Percentiles rank a stretch among this genome's conserved stretches.
Conservation (phyloP, 1,140 invertebrate species). For the Platyscapa corneri region DNA sequence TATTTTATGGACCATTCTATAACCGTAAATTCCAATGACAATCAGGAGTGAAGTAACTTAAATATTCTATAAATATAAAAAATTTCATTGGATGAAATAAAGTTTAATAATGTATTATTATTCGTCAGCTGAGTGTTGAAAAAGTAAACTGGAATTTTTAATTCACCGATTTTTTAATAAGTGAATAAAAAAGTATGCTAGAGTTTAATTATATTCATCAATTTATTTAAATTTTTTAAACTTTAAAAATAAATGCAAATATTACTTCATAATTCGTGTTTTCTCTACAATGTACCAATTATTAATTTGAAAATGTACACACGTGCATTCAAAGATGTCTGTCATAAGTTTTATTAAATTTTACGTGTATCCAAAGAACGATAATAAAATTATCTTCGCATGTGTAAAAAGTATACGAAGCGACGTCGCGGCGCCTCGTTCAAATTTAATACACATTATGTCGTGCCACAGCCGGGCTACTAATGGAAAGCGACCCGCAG, state of each 20-base stretch:
- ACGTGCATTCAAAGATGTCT: no score
- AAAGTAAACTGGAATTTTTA: no score
- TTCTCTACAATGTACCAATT: not conserved
- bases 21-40: no score
- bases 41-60: no score
- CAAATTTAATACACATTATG: slow-evolving; percentile 41
- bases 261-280: not conserved
- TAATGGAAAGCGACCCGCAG: slow-evolving; percentile 42
- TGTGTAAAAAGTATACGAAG: not conserved
- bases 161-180: no score
- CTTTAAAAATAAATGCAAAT: no score
- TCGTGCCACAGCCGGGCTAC: not conserved
- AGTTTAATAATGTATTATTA: no score
- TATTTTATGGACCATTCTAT: no score
- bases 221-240: no score
- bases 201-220: not conserved
- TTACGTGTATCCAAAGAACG: not conserved
- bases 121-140: no score
- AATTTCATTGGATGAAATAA: no score
- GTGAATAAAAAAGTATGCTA: not conserved
- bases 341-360: slow-evolving; percentile 27
- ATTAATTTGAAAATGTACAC: not conserved
- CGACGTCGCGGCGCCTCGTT: slow-evolving; percentile 5
- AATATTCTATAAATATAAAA: no score
- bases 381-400: slow-evolving; percentile 26